Evolutionary conservation across 2,888 invertebrate genomes (phyloP), one percentile per base, ranked within the genome.

Genomic region (Sisyra terminalis): DNA sequence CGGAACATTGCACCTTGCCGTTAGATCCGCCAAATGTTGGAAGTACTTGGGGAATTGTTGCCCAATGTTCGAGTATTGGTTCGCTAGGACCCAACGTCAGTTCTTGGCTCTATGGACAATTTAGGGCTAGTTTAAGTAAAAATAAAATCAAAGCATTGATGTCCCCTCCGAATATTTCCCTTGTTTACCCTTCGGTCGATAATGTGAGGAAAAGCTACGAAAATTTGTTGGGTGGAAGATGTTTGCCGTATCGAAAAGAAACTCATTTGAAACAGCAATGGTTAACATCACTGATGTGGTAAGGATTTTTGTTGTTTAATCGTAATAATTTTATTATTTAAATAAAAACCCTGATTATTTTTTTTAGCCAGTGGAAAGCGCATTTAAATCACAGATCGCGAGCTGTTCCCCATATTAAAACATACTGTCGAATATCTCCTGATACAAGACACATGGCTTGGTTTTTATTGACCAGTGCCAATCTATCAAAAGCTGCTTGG

Each of bases 401-500:
- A 44, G 92, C 93, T 0, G 86, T 92, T 77, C 98, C 98, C 0
- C 97, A 98, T 56, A 88, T 96, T 31, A 98, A 98, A 61, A 77
- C 81, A 0, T 97, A 94, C 58, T 73, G 78, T 0, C 70, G 94
- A 8, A 62, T 78, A 2, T 82, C 83, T 0, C 76, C 79, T 0
- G 77, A 80, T 55, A 58, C 64, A 45, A 64, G 61, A n/a, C 62
- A 66, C 50, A 68, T 83, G 3, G 78, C 87, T 0, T 97, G 81
- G 79, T 89, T 85, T 58, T 62, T 88, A 1, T 64, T 96, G 1
- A 93, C 93, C 0, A 94, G 94, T 42, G 90, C 88, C 0, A 98
- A 98, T 65, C 65, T 96, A 24, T 97, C 96, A 9, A 96, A 94
- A 66, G 90, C 96, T 1, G 97, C 97, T 0, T 97, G 97, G 97